Conservation (phyloP, 2,797 vertebrate species). For the Kryptopterus vitreolus region DNA sequence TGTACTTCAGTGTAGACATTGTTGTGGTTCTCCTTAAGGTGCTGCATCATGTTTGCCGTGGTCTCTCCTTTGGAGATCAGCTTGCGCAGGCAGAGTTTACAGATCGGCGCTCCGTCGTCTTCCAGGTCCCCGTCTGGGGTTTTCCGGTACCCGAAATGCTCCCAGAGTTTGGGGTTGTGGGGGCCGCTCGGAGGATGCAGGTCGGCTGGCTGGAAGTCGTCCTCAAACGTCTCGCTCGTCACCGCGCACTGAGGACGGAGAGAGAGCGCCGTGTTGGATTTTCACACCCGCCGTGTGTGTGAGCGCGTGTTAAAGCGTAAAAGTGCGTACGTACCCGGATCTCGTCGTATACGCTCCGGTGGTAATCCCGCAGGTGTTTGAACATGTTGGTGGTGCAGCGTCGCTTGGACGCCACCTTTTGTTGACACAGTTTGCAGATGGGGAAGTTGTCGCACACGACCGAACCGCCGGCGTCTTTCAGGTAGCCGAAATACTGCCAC, state of each 20-base stretch:
- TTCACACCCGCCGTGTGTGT: not conserved
- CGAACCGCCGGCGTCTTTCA: conserved; percentile 23
- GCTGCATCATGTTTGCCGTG: conserved; percentile 41
- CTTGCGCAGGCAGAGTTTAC: conserved; percentile 41
- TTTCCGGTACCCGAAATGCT: conserved; percentile 39
- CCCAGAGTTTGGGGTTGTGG: conserved; percentile 38
- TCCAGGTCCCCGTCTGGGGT: not conserved
- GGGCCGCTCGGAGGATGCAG: conserved; percentile 28
- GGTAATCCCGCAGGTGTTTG: conserved; percentile 44
- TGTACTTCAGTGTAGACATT: conserved; percentile 17
- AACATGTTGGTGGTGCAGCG: conserved; percentile 46
- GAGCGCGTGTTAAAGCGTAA: not conserved
- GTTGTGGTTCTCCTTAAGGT: conserved; percentile 44
- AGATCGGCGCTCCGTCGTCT: conserved; percentile 41
- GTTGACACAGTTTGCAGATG: conserved; percentile 47
- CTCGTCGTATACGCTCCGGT: conserved; percentile 37
- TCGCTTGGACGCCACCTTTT: conserved; percentile 43
- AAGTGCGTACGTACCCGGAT: conserved; percentile 10
- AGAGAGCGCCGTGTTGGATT: not conserved
- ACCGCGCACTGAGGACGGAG: conserved; percentile 22
- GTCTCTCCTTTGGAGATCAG: conserved; percentile 40
- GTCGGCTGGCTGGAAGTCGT: not conserved
- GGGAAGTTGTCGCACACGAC: conserved; percentile 43
- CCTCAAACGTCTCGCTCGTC: conserved; percentile 40
- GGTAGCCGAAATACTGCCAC: conserved; percentile 45